Evolutionary conservation across 2,888 invertebrate species (phyloP).

Genomic region (Clostera curtula): DNA sequence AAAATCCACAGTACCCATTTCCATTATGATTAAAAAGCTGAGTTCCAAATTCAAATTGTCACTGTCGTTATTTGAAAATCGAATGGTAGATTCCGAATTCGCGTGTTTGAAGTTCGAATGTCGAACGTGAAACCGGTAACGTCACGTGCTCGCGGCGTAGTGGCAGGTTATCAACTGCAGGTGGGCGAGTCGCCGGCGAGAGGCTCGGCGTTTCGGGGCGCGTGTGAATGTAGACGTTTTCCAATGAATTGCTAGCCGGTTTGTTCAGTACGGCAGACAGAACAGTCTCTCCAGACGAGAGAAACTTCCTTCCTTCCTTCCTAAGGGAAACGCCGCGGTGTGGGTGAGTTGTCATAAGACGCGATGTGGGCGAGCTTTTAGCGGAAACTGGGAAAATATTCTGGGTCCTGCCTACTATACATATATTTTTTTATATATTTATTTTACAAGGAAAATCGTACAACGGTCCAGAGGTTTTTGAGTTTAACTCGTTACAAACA

Average conservation of each 20-base stretch:
- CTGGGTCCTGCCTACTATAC: too few relatives aligned
- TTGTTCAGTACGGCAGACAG: slow-evolving; percentile 15
- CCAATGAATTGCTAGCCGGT: slow-evolving; percentile 14
- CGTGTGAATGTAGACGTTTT: slow-evolving; percentile 30
- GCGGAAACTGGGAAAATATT: too few relatives aligned
- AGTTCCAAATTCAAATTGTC: slow-evolving; percentile 18
- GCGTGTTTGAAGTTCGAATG: slow-evolving; percentile 12
- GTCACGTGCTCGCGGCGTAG: slow-evolving; percentile 41
- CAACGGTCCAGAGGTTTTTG: too few relatives aligned
- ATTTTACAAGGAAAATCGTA: too few relatives aligned
- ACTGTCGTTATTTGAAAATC: slow-evolving; percentile 8
- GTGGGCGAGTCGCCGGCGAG: slow-evolving; percentile 26
- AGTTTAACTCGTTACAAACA: too few relatives aligned
- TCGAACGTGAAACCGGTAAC: slow-evolving; percentile 22
- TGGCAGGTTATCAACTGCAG: slow-evolving; percentile 59
- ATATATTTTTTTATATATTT: too few relatives aligned
- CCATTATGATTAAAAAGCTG: slow-evolving; percentile 12
- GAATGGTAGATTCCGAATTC: too few relatives aligned
- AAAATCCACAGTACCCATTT: slow-evolving; percentile 20
- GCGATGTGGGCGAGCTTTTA: too few relatives aligned
- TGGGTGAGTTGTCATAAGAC: not conserved
- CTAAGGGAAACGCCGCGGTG: slow-evolving; percentile 15
- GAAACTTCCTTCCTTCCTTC: slow-evolving; percentile 30
- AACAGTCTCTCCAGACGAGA: slow-evolving; percentile 19
- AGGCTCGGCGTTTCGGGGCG: slow-evolving; percentile 31